phyloP scores from a whole-genome alignment of 1,140 invertebrate species.

The Platorchestia sp. region DNA sequence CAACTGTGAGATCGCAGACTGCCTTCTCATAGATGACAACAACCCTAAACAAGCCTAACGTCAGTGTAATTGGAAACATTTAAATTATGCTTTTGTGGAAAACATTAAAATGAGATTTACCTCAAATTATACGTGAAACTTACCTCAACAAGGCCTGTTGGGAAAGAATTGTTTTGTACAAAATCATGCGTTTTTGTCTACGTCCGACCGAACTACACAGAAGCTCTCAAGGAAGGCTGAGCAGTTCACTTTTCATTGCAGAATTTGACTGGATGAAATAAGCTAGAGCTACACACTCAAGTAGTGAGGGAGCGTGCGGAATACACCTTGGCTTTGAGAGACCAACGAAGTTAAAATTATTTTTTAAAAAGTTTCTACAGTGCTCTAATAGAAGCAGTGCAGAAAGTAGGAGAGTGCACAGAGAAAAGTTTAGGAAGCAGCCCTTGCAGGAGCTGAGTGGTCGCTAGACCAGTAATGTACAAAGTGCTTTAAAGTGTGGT shows the following conservation, averaged over 20 bases:
- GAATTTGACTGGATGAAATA: background rate
- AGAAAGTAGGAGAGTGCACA: background rate
- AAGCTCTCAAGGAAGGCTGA: background rate
- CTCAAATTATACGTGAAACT: background rate
- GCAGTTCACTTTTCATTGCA: background rate
- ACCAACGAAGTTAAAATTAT: background rate
- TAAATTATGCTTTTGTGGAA: background rate
- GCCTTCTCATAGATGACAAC: background rate
- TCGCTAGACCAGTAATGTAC: background rate
- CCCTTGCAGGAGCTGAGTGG: background rate
- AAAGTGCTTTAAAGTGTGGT: background rate
- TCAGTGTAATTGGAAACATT: background rate
- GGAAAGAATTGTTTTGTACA: background rate
- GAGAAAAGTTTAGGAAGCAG: background rate
- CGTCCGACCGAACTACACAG: background rate
- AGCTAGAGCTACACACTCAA: slow-evolving; percentile 15
- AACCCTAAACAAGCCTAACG: too few relatives aligned
- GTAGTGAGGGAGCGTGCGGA: background rate
- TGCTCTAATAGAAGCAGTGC: background rate
- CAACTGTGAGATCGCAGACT: background rate
- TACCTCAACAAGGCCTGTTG: background rate
- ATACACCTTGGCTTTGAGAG: background rate
- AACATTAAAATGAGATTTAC: background rate
- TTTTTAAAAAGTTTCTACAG: background rate
- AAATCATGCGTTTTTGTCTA: background rate